Evolutionary conservation across 2,888 invertebrate species (phyloP), one percentile per base, ranked within the genome.

Genomic region (Xylocampa areola): DNA sequence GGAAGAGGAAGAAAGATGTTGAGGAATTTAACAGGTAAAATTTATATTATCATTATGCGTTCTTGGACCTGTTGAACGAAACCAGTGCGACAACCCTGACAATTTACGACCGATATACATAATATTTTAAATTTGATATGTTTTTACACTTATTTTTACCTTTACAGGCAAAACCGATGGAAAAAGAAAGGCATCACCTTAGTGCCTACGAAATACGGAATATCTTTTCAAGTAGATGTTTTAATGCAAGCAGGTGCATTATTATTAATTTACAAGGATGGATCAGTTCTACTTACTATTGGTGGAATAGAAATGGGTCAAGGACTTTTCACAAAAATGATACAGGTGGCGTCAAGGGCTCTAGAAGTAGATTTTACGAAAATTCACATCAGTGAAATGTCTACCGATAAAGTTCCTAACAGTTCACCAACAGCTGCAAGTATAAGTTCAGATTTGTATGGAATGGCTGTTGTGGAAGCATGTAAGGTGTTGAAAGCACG

Each of bases 291-390:
- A 19, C 79, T 98, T 35, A 95, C 96, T 4, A 97, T 97, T 80
- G 97, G 97, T 43, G 98, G 97, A 11, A 96, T 96, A 41, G 98
- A 98, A 94, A 98, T 98, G 97, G 98, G 98, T 0, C 98, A 98
- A 91, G 98, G 98, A 0, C 92, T 98, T 3, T 97, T 97, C 81
- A 98, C 97, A 0, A 98, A 98, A 94, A 97, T 98, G 96, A 96
- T 97, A 57, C 98, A 98, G 95, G 95, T 97, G 0, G 97, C 97
- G 0, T 96, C 96, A 57, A 94, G 94, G 77, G 95, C 93, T 7
- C 84, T 97, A 27, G 95, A 94, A 63, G 94, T 97, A 23, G 94
- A 96, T 11, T 86, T 94, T 1, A 88, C 91, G 0, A 95, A 95
- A 84, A 96, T 97, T 72, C 95, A 96, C 76, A 96, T 97, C 25